Percentiles rank a stretch among this genome's conserved stretches.
phyloP scores from a whole-genome alignment of 2,797 vertebrate genomes.

The Argya squamiceps region DNA sequence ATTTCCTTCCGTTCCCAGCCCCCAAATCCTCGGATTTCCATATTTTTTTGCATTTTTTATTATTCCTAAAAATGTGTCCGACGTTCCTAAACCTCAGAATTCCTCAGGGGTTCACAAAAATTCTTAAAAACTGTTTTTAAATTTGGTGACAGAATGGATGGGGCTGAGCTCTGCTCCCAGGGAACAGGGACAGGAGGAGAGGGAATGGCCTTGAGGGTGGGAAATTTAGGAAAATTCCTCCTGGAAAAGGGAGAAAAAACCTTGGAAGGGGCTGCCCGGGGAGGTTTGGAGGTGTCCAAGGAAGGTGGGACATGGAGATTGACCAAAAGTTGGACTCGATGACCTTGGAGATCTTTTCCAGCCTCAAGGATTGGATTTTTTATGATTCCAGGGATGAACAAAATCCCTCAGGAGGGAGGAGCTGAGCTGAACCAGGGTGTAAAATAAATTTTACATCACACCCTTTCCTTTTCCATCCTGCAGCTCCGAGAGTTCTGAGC shows the following conservation, averaged over 20 bases:
- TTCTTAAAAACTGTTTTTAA: background rate
- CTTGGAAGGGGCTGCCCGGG: too few species aligned
- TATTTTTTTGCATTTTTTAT: too few species aligned
- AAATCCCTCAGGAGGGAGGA: background rate
- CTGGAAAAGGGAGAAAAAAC: background rate
- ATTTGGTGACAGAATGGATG: background rate
- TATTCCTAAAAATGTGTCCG: too few species aligned
- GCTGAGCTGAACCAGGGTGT: background rate
- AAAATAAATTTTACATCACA: background rate
- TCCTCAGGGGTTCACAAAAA: rapidly evolving
- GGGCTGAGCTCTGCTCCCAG: rapidly evolving
- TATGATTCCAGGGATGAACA: rapidly evolving
- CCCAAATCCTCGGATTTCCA: too few species aligned
- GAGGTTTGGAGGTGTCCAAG: background rate
- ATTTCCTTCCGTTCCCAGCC: too few species aligned
- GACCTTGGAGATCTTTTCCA: background rate
- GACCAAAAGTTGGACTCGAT: rapidly evolving
- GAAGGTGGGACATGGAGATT: rapidly evolving
- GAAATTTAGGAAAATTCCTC: background rate
- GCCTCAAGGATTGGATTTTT: background rate
- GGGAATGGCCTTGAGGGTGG: rapidly evolving
- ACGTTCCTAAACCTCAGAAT: background rate
- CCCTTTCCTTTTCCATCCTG: too few species aligned
- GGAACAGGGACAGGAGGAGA: rapidly evolving
- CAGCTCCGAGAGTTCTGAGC: background rate